Percentiles rank a stretch among this genome's conserved stretches.
phyloP scores from a whole-genome alignment of 1,140 invertebrate species.

The Lithobius niger region DNA sequence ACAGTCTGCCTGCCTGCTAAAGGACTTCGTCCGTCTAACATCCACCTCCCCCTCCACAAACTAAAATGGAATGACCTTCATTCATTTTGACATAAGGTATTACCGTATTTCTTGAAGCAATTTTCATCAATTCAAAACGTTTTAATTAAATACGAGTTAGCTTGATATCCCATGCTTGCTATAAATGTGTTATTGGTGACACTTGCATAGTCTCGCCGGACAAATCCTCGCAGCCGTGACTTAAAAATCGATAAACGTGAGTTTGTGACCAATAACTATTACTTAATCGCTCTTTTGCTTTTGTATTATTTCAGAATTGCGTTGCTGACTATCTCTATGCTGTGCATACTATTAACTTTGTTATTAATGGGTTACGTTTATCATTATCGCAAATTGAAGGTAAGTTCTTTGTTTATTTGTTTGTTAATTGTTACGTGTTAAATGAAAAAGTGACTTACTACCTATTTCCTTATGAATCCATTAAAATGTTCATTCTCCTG shows the following conservation, averaged over 20 bases:
- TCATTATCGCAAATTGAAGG: slow-evolving; percentile 39
- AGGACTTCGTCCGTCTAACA: too few relatives aligned
- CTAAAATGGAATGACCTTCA: too few relatives aligned
- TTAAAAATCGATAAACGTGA: not conserved
- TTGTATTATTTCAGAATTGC: slow-evolving; percentile 47
- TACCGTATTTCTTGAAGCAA: too few relatives aligned
- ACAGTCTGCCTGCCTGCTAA: too few relatives aligned
- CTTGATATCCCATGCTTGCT: not conserved
- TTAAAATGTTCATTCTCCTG: too few relatives aligned
- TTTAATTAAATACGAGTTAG: not conserved
- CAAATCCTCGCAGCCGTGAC: not conserved
- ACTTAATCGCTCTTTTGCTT: slow-evolving; percentile 6
- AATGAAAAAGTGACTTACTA: too few relatives aligned
- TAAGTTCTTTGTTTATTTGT: slow-evolving; percentile 12
- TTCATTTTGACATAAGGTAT: too few relatives aligned
- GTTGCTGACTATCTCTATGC: slow-evolving; percentile 60
- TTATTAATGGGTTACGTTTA: slow-evolving; percentile 60
- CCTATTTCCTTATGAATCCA: too few relatives aligned
- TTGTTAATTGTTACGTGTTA: not conserved
- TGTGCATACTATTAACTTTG: slow-evolving; percentile 58
- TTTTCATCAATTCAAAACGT: too few relatives aligned
- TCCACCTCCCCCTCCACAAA: too few relatives aligned
- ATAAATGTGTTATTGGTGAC: not conserved
- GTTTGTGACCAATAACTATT: not conserved
- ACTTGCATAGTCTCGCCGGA: not conserved